Percentiles rank a stretch among this genome's conserved stretches.
These are phyloP conservation scores for Pectinophora gossypiella DNA, from an alignment of 1,140 invertebrate species.

Conservation along the genomic window DNA sequence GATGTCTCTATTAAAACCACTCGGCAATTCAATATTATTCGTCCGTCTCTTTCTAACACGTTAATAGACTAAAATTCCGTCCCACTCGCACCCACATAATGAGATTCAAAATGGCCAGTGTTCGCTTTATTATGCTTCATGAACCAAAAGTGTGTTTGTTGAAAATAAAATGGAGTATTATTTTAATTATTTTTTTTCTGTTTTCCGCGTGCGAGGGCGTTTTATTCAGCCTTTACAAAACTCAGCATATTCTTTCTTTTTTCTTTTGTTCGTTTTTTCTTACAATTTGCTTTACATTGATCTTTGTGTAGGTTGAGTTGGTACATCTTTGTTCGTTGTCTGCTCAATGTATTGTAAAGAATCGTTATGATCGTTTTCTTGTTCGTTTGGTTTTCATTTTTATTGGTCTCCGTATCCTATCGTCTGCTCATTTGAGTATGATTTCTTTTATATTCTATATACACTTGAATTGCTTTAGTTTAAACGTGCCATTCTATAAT, in stretches of 20 bases:
- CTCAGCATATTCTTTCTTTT: slow-evolving; percentile 15
- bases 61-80: background rate
- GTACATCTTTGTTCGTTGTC: slow-evolving; percentile 23
- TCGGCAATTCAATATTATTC: slow-evolving; percentile 21
- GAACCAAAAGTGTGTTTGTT: slow-evolving; percentile 28
- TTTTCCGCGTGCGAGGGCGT: slow-evolving; percentile 21
- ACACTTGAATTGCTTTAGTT: no score
- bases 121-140: slow-evolving; percentile 27
- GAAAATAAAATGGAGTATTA: background rate
- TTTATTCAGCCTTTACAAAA: no score
- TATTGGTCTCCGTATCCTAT: no score
- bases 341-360: slow-evolving; percentile 16
- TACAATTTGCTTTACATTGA: slow-evolving; percentile 19
- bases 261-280: slow-evolving; percentile 8
- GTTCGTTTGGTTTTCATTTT: no score
- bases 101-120: slow-evolving; percentile 46
- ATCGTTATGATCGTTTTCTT: slow-evolving; percentile 13
- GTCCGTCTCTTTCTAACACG: slow-evolving; percentile 22
- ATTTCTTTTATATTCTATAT: no score
- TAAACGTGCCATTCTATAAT: no score
- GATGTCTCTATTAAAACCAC: slow-evolving; percentile 31
- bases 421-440: no score
- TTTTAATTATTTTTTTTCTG: slow-evolving; percentile 32
- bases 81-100: slow-evolving; percentile 20
- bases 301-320: slow-evolving; percentile 27